Evolutionary conservation across 2,113 vertebrate genomes (phyloP), one percentile per base, ranked within the genome.

Genomic region (Megaleporinus macrocephalus): DNA sequence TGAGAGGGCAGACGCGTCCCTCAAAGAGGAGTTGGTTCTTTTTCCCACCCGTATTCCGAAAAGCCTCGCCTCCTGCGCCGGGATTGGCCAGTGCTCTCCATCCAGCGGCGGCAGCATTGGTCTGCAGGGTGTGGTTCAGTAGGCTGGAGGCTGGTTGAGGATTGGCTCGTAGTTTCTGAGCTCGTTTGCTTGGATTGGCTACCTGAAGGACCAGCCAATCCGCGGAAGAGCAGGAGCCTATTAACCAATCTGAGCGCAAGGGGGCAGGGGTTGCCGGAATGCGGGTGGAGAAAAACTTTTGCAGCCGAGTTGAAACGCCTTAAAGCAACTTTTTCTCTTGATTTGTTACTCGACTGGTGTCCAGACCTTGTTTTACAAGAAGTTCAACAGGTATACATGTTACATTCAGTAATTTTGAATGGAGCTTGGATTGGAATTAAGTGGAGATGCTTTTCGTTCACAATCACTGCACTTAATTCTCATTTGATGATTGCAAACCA

Each of bases 1-100:
- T 41, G 72, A n/a, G 72, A n/a, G 77, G 78, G 78, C 63, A 30
- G 73, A 75, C 68, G 80, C 53, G 80, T 79, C 82, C 80, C 77
- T 85, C 41, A 77, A 61, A 26, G 75, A 84, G 78, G 83, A 75
- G 30, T 57, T 30, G 12, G 22, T 55, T 33, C 15, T 57, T 18
- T 16, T 57, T 6, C 26, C 53, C 44, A 55, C 55, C 30, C 0
- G 6, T 26, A 26, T 61, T 61, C n/a, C 2, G 24, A 2, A 0
- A 61, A 13, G 57, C n/a, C 57, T n/a, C 22, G 57, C 57, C 57
- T 22, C n/a, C 57, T 61, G n/a, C 1, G 1, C 24, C 11, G 11
- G 0, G 12, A 61, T 61, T 61, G 57, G n/a, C 9, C n/a, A 5
- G 18, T 57, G 53, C 1, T 7, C 14, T 22, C 22, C 18, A 1